These are phyloP conservation scores for Solea senegalensis DNA, from an alignment of 2,113 vertebrate genomes.

Conservation along the genomic window DNA sequence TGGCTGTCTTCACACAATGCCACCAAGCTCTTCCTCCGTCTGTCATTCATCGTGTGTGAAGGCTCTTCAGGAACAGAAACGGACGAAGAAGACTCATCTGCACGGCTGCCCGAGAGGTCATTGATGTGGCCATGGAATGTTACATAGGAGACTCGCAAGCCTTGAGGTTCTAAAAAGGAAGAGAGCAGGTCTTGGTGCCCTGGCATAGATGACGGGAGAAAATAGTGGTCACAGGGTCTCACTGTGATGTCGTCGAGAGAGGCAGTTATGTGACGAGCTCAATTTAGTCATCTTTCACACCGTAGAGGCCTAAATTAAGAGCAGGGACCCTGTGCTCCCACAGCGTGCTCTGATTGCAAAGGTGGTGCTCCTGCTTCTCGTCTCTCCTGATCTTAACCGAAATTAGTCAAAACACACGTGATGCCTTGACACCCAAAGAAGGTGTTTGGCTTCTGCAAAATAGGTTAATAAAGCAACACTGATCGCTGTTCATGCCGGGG, in stretches of 20 bases:
- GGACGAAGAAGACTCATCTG: conserved; percentile 10
- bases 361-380: conserved; percentile 44
- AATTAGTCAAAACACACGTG: conserved; percentile 20
- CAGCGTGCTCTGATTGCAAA: conserved; percentile 49
- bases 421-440: conserved; percentile 39
- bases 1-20: conserved; percentile 44
- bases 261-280: conserved; percentile 60
- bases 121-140: conserved; percentile 32
- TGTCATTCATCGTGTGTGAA: conserved; percentile 21
- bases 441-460: conserved; percentile 58
- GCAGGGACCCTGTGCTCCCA: conserved; percentile 41
- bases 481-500: conserved; percentile 43
- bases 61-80: conserved; percentile 27
- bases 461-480: conserved; percentile 72
- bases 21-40: conserved; percentile 12
- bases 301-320: conserved; percentile 68
- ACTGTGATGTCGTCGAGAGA: conserved; percentile 60
- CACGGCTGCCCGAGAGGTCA: conserved; percentile 53
- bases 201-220: conserved; percentile 70
- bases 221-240: conserved; percentile 73
- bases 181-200: conserved; percentile 24
- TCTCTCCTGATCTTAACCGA: conserved; percentile 19
- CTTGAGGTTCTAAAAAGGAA: conserved; percentile 50
- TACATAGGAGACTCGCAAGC: conserved; percentile 19
- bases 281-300: conserved; percentile 68